A percentile compares a stretch with the other conserved stretches of the same genome.
Evolutionary conservation across 2,113 vertebrate genomes (phyloP).

Genomic region (Ammodytes marinus): DNA sequence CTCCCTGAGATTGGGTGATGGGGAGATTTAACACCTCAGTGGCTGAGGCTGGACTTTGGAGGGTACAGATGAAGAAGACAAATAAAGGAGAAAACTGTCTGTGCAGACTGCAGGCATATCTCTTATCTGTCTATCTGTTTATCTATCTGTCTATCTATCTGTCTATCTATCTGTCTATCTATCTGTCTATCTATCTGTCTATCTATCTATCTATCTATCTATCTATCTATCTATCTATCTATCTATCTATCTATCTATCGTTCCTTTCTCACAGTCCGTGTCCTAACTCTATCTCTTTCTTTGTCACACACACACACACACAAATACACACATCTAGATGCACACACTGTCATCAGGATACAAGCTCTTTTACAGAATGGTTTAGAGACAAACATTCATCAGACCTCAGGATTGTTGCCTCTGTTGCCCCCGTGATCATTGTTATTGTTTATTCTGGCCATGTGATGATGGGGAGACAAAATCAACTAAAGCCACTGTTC

Average conservation of each 20-base stretch:
- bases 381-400: constrained; percentile 2
- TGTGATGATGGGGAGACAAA: not conserved
- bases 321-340: not conserved
- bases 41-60: constrained; percentile 36
- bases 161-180: too few species aligned
- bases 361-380: constrained; percentile 14
- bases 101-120: constrained; percentile 34
- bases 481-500: not conserved
- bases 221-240: too few species aligned
- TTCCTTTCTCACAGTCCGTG: constrained; percentile 48
- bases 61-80: constrained; percentile 26
- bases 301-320: constrained; percentile 22
- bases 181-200: constrained; percentile 13
- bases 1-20: constrained; percentile 62
- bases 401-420: not conserved
- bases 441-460: not conserved
- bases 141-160: too few species aligned
- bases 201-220: constrained; percentile 2
- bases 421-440: not conserved
- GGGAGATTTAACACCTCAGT: constrained; percentile 60
- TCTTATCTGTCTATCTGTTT: constrained; percentile 25
- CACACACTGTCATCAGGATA: not conserved
- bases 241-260: constrained; percentile 34
- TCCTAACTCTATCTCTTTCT: constrained; percentile 44
- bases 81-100: constrained; percentile 24